Base-by-base conservation (phyloP, 2,888 invertebrate genomes). In the Leptura quadrifasciata region DNA sequence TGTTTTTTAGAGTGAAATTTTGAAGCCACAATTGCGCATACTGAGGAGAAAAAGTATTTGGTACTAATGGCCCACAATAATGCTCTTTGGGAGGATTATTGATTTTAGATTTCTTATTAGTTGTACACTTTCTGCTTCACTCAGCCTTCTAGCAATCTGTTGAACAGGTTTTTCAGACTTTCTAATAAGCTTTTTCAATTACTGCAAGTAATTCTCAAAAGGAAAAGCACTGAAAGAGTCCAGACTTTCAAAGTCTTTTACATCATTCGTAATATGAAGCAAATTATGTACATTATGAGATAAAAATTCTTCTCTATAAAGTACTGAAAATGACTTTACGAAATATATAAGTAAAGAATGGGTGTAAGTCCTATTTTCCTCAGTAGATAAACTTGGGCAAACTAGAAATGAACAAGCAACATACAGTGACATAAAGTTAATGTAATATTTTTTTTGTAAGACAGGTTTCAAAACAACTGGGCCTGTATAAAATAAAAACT, bases 221-320 rank as follows among this genome's bases (percentile, higher is more conserved):
- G 73, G 72, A 74, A 78, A 78, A 67, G 70, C 64, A 39, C 73
- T 68, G 21, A 74, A 67, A 10, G 54, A 58, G 64, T 78, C 76
- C 17, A 78, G 18, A 12, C 24, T 31, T 15, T 76, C 78, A 57
- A 65, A 76, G 9, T 65, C 15, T 69, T 72, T 63, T 18, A 68
- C 76, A 70, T 78, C 79, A 52, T 78, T 76, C 5, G 64, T 60
- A 12, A 81, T 31, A 54, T 79, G 81, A 17, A 73, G 27, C n/a
- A 79, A n/a, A 20, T 68, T 58, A 58, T 79, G 72, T 8, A 79
- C 65, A 76, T 79, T 76, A 58, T 77, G 72, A 21, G 69, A 35
- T 6, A 77, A 6, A 71, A 63, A 71, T 55, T 75, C 68, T n/a
- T 61, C 17, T 18, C 55, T 20, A 55, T 55, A 55, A 10, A 55